phyloP scores from a whole-genome alignment of 2,113 vertebrate species.

The Siniperca knerii region DNA sequence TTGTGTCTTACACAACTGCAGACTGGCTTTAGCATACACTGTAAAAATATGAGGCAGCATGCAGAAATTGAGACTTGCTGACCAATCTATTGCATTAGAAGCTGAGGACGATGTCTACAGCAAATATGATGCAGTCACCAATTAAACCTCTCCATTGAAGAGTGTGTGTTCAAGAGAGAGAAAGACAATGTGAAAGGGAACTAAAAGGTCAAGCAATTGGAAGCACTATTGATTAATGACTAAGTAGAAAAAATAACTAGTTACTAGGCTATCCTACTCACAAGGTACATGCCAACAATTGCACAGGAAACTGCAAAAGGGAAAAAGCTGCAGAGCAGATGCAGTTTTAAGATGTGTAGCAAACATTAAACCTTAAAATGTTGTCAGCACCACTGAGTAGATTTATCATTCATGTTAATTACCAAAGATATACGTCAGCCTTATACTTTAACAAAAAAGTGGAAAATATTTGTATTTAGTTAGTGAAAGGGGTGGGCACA shows the following conservation, averaged over 20 bases:
- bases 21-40: not conserved
- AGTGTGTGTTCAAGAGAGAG: not conserved
- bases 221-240: not conserved
- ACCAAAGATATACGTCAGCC: not conserved
- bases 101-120: not conserved
- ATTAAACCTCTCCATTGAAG: not conserved
- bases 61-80: not conserved
- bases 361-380: not conserved
- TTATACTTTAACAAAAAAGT: not conserved
- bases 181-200: not conserved
- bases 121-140: not conserved
- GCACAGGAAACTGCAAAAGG: not conserved
- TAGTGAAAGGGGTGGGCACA: not conserved
- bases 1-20: not conserved
- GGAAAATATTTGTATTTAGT: not conserved
- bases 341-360: not conserved
- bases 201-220: slow-evolving; percentile 2
- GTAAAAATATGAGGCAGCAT: not conserved
- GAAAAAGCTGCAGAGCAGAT: not conserved
- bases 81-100: not conserved
- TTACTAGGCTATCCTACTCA: not conserved
- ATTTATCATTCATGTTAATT: not conserved
- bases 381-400: not conserved
- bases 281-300: not conserved
- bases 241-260: not conserved